These are phyloP conservation scores for Euglossa dilemma DNA, from an alignment of 1,140 invertebrate genomes.

Conservation along the genomic window DNA sequence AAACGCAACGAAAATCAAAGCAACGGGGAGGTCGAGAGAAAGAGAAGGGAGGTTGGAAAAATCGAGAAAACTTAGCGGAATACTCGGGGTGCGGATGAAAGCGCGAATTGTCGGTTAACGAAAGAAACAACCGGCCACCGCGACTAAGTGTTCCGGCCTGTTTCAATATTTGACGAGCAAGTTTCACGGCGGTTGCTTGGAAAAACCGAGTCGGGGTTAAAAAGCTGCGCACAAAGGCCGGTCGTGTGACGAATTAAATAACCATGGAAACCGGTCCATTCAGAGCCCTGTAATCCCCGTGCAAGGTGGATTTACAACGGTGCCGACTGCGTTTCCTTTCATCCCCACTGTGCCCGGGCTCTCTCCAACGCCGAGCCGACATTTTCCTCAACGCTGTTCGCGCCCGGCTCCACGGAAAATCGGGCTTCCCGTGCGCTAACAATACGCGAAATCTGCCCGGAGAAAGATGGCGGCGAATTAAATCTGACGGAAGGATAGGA, in stretches of 20 bases:
- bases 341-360: not conserved
- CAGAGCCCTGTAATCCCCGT: not conserved
- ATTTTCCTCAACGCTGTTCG: not conserved
- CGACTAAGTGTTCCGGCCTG: too few relatives aligned
- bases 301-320: not conserved
- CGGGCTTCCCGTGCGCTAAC: not conserved
- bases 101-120: not conserved
- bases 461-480: constrained; percentile 8
- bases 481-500: constrained; percentile 9
- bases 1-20: not conserved
- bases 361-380: not conserved
- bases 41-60: too few relatives aligned
- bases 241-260: constrained; percentile 10
- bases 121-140: too few relatives aligned
- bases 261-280: not conserved
- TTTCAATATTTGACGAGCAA: constrained; percentile 17
- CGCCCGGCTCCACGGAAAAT: not conserved
- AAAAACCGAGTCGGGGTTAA: not conserved
- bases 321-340: not conserved
- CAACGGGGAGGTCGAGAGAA: not conserved
- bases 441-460: not conserved
- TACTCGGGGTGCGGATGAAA: too few relatives aligned
- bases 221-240: not conserved
- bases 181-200: not conserved
- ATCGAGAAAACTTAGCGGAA: too few relatives aligned